Percentiles rank a stretch among this genome's conserved stretches.
These are phyloP conservation scores for Uropsilus gracilis DNA, from an alignment of 2,113 vertebrate genomes.

Conservation along the genomic window DNA sequence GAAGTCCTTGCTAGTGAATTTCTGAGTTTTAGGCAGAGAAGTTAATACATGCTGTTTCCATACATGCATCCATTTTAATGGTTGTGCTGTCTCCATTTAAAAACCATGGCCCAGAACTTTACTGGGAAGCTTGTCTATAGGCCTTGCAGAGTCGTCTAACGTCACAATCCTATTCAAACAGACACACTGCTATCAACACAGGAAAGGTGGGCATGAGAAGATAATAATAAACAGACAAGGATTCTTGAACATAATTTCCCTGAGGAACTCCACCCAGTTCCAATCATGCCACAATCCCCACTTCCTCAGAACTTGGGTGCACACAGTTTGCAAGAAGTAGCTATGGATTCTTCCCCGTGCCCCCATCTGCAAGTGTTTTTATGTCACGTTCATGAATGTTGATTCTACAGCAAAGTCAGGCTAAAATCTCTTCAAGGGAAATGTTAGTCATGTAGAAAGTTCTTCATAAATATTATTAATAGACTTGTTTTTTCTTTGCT, in stretches of 20 bases:
- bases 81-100: not conserved
- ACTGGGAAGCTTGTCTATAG: not conserved
- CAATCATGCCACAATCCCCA: not conserved
- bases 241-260: slow-evolving; percentile 32
- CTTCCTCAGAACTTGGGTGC: not conserved
- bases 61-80: too few relatives aligned
- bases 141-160: not conserved
- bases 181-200: slow-evolving; percentile 17
- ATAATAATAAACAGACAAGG: slow-evolving; percentile 48
- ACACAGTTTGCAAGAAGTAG: not conserved
- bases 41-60: not conserved
- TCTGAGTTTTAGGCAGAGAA: slow-evolving; percentile 23
- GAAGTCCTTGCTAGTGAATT: slow-evolving; percentile 26
- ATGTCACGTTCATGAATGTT: not conserved
- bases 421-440: slow-evolving; percentile 18
- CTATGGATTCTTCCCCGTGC: not conserved
- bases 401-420: slow-evolving; percentile 6
- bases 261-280: slow-evolving; percentile 27
- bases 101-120: not conserved
- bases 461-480: slow-evolving; percentile 16
- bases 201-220: slow-evolving; percentile 51
- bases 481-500: slow-evolving; percentile 39
- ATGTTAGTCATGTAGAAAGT: not conserved
- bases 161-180: slow-evolving; percentile 24
- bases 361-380: not conserved